A percentile compares a stretch with the other conserved stretches of the same genome.
Evolutionary conservation across 2,113 vertebrate genomes (phyloP).

Genomic region (Bucco capensis): DNA sequence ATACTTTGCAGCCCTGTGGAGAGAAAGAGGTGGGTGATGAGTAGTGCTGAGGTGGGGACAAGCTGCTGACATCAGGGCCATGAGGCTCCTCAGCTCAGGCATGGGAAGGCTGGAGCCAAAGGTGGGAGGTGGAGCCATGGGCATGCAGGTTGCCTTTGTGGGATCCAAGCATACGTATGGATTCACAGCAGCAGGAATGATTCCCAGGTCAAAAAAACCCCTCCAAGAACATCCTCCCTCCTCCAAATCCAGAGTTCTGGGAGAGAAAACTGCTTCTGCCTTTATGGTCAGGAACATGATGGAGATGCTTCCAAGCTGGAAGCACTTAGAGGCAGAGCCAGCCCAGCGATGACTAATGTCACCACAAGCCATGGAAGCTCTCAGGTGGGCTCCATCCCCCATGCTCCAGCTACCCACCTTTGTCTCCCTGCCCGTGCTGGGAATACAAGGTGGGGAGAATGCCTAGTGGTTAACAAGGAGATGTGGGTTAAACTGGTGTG

Average conservation of each 20-base stretch:
- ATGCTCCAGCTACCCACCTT: not conserved
- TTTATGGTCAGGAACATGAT: not conserved
- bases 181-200: rapidly evolving
- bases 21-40: conserved; percentile 47
- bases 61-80: rapidly evolving
- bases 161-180: rapidly evolving
- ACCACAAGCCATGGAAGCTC: not conserved
- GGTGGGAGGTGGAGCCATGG: rapidly evolving
- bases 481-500: not conserved
- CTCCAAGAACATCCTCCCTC: not conserved
- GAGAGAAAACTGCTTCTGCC: not conserved
- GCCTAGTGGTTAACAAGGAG: not conserved
- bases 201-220: not conserved
- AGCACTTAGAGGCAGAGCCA: not conserved
- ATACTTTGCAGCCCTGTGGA: conserved; percentile 88
- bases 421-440: not conserved
- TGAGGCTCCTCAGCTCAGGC: rapidly evolving
- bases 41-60: not conserved
- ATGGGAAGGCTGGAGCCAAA: rapidly evolving
- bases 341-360: rapidly evolving
- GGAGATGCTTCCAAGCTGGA: not conserved
- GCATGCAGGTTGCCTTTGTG: rapidly evolving
- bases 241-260: not conserved
- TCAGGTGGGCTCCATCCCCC: not conserved
- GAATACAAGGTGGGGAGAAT: not conserved